Evolutionary conservation across 2,797 vertebrate species (phyloP).

Genomic region (Chanos chanos): DNA sequence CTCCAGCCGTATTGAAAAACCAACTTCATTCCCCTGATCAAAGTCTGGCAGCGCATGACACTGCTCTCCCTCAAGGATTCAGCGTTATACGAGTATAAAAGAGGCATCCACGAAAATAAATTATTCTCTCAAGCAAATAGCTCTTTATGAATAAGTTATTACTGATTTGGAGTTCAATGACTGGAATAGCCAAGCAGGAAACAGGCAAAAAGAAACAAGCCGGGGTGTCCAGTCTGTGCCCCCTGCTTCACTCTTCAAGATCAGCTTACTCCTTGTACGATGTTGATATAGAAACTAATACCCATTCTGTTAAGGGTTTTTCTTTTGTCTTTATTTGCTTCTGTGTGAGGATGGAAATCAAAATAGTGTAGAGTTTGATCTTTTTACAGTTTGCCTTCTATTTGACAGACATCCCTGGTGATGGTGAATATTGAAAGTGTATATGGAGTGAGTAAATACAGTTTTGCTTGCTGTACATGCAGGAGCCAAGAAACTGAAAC

Average conservation of each 20-base stretch:
- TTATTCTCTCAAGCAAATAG: conserved; percentile 74
- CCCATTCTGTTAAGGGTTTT: too few species aligned
- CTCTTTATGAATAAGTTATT: conserved; percentile 74
- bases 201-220: conserved; percentile 26
- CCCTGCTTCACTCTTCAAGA: conserved; percentile 5
- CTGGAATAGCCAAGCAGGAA: conserved; percentile 48
- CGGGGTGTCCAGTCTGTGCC: conserved; percentile 23
- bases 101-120: conserved; percentile 69
- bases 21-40: conserved; percentile 68
- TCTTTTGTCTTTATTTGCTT: too few species aligned
- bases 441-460: too few species aligned
- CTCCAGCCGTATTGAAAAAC: conserved; percentile 61
- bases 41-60: conserved; percentile 62
- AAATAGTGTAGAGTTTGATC: too few species aligned
- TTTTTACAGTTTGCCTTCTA: too few species aligned
- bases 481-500: too few species aligned
- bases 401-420: too few species aligned
- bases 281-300: too few species aligned
- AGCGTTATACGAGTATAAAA: conserved; percentile 59
- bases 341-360: too few species aligned
- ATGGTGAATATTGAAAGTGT: too few species aligned
- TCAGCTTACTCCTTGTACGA: too few species aligned
- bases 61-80: conserved; percentile 60
- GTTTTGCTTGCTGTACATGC: too few species aligned
- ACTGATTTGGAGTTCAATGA: conserved; percentile 64